Evolutionary conservation across 2,888 invertebrate genomes (phyloP), one percentile per base, ranked within the genome.

Genomic region (Eupithecia subfuscata): DNA sequence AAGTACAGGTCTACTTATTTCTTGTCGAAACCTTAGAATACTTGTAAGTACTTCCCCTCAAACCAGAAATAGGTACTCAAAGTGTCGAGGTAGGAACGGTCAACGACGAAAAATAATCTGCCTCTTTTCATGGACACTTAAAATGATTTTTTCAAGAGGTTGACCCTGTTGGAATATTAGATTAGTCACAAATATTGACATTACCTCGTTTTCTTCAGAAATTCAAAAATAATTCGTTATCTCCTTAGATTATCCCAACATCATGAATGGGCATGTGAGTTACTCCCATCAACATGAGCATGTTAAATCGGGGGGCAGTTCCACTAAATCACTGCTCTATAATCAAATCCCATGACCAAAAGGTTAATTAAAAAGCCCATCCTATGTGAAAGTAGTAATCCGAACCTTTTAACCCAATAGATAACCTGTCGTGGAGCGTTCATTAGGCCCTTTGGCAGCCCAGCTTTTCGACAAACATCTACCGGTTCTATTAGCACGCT

Each of bases 401-500:
- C 52, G 65, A 75, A 78, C 76, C 75, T 74, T 70, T 77, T 79
- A 77, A 76, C 79, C 77, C 73, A 77, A 65, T 72, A 75, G 78
- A 71, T 70, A 81, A 79, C 81, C 78, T 75, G 80, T 73, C 77
- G 70, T 64, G 75, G 25, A 25, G 60, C 56, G 74, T 64, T 69
- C 72, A 45, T 64, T 48, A 40, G 73, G 73, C 70, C 73, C 78
- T 68, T 78, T 70, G 71, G 67, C 69, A 69, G 70, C 72, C 74
- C 70, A n/a, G 52, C 60, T 72, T 75, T 79, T 78, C 56, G 77
- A 63, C 77, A 81, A 60, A 80, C 69, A 52, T 71, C 76, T 73
- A 77, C 77, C 73, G 75, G 75, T 77, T 75, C 79, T 52, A 79
- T 80, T 81, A 80, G 79, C 80, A 76, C 67, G 16, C 22, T 74